Evolutionary conservation across 2,797 vertebrate genomes (phyloP), one percentile per base, ranked within the genome.

Genomic region (Rhodeus uyekii): DNA sequence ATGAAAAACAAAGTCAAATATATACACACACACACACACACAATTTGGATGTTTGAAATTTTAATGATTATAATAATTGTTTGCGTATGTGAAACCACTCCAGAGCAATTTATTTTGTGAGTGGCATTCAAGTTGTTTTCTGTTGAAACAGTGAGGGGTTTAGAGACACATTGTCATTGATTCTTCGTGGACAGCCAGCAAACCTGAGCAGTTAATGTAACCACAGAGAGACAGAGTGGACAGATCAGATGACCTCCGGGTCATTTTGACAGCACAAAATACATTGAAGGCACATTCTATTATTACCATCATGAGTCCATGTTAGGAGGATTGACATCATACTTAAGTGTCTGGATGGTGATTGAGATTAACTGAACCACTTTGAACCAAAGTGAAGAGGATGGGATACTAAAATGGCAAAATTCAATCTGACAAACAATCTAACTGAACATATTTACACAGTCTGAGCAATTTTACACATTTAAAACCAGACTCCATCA

Each of bases 151-250:
- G 71, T 38, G 34, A 65, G 36, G 61, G 60, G 36, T 53, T 64
- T 50, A 74, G 34, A 65, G 24, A 74, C 13, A 65, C 46, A 74
- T 64, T 50, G 24, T 74, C 32, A 74, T 42, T 53, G 80, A 74
- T 81, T 81, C 44, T 42, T 64, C n/a, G n/a, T 53, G 61, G 34
- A 67, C 44, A 81, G 71, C 60, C 72, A 75, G 27, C 71, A 75
- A 36, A 64, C 34, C 44, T 64, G 42, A 50, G 69, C 44, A 50
- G 58, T 64, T 53, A 68, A 80, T 60, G 27, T 46, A n/a, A 42
- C n/a, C 32, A 29, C 24, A 29, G 44, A 42, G 34, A 64, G 34
- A 53, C 27, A 0, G 12, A 65, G 71, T 34, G 44, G n/a, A 32
- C 55, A 22, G 53, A 63, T 81, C 78, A 38, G 29, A 80, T 6